Evolutionary conservation across 2,797 vertebrate species (phyloP).

Genomic region (Numenius phaeopus): DNA sequence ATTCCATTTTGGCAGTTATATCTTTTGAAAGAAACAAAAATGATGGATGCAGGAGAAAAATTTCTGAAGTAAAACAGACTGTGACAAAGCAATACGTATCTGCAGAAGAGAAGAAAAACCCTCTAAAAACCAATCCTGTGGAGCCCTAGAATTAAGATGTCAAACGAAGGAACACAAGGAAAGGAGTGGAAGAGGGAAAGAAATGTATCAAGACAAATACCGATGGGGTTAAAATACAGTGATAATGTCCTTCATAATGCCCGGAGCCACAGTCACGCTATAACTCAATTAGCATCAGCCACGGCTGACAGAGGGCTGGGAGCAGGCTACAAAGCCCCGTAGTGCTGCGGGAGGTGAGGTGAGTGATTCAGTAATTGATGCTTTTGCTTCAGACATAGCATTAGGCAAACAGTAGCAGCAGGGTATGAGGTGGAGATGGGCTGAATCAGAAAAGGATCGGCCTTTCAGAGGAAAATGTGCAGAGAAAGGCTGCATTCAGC

Average conservation of each 20-base stretch:
- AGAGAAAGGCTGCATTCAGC: background rate
- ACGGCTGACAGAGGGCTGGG: background rate
- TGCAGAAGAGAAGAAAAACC: slow-evolving; percentile 35
- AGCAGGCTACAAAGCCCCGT: background rate
- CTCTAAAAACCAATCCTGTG: background rate
- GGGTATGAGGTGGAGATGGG: background rate
- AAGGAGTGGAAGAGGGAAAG: background rate
- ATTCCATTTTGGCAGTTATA: slow-evolving; percentile 39
- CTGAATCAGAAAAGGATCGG: background rate
- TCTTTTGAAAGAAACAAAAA: slow-evolving; percentile 17
- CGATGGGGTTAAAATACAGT: background rate
- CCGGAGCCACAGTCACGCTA: background rate
- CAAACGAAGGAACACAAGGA: background rate
- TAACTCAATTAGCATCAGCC: slow-evolving; percentile 6
- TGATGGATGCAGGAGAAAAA: background rate
- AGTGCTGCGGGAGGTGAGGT: background rate
- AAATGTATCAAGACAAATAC: background rate
- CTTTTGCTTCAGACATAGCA: background rate
- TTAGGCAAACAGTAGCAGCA: background rate
- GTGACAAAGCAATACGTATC: slow-evolving; percentile 22
- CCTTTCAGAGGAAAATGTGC: background rate
- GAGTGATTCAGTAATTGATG: background rate
- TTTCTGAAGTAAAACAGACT: slow-evolving; percentile 13
- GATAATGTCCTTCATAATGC: background rate
- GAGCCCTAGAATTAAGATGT: slow-evolving; percentile 58